Conservation (phyloP, 2,113 vertebrate genomes). For the Condylura cristata region DNA sequence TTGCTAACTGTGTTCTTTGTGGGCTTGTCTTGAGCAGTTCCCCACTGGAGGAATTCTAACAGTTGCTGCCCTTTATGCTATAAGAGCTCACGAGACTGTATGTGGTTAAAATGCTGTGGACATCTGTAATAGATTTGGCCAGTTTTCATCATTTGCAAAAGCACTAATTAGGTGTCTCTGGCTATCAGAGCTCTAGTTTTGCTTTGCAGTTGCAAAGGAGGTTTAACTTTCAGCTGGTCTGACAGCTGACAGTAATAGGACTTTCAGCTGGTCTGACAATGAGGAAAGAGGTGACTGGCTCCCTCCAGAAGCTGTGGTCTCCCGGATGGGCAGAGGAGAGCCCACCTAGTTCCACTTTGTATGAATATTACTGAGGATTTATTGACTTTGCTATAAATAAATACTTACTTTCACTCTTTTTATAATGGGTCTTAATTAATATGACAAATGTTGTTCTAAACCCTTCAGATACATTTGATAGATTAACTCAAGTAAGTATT, state of each 20-base stretch:
- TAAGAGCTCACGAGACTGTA: neutral
- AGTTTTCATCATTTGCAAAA: neutral
- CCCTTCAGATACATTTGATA: neutral
- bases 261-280: neutral
- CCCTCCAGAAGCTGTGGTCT: neutral
- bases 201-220: neutral
- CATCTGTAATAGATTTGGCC: neutral
- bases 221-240: neutral
- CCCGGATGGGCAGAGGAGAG: neutral
- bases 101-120: neutral
- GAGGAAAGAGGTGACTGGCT: neutral
- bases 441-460: neutral
- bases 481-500: neutral
- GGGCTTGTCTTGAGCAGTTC: neutral
- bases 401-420: neutral
- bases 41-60: neutral
- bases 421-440: neutral
- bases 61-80: neutral
- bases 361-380: neutral
- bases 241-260: neutral
- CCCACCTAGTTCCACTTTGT: neutral
- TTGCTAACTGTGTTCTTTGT: neutral
- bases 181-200: neutral
- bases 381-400: neutral
- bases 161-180: neutral